phyloP scores from a whole-genome alignment of 2,888 invertebrate genomes.

The Hirudinaria manillensis region DNA sequence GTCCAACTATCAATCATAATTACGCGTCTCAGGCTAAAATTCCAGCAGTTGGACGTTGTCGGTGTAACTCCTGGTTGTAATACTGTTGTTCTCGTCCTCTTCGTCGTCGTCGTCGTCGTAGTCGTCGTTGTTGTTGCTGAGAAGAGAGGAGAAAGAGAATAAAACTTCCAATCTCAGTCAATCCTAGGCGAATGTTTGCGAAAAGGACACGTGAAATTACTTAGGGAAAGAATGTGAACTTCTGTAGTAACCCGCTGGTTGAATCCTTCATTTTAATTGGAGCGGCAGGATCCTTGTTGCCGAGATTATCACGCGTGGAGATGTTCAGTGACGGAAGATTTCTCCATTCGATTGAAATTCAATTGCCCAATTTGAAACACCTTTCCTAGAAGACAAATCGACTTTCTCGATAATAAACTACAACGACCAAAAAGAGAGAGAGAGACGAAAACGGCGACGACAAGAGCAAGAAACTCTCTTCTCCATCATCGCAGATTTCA shows the following conservation, averaged over 20 bases:
- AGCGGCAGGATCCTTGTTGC: slow-evolving; percentile 4
- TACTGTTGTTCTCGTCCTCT: too few relatives aligned
- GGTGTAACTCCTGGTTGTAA: not conserved
- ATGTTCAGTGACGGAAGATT: not conserved
- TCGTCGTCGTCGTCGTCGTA: too few relatives aligned
- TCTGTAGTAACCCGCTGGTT: not conserved
- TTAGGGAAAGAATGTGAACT: not conserved
- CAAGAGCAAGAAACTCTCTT: too few relatives aligned
- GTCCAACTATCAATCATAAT: slow-evolving; percentile 7
- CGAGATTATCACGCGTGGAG: not conserved
- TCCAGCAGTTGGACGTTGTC: not conserved
- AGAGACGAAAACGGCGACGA: too few relatives aligned
- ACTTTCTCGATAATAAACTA: too few relatives aligned
- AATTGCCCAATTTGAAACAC: too few relatives aligned
- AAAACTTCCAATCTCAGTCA: not conserved
- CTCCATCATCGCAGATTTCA: too few relatives aligned
- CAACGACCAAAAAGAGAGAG: too few relatives aligned
- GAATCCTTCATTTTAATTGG: slow-evolving; percentile 3
- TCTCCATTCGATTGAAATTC: not conserved
- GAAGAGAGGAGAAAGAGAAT: too few relatives aligned
- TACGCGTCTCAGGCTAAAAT: not conserved
- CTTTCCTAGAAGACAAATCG: too few relatives aligned
- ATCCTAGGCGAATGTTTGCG: not conserved
- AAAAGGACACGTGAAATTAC: slow-evolving; percentile 13
- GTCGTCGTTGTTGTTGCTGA: too few relatives aligned